phyloP scores from a whole-genome alignment of 2,888 invertebrate genomes.

The Zaprionus obscuricornis region DNA sequence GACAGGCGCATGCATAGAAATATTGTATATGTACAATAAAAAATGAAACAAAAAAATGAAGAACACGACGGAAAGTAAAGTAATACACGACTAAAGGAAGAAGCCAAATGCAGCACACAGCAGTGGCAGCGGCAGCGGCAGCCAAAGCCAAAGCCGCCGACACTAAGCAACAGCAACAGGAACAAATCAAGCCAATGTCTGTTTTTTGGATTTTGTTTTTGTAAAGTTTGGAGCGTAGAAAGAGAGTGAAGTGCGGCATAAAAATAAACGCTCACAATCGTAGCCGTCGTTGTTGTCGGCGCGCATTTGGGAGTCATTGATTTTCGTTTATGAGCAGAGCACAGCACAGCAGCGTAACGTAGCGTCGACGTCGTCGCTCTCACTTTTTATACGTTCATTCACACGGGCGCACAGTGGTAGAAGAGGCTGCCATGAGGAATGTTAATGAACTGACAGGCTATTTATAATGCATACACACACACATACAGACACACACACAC shows the following conservation, averaged over 20 bases:
- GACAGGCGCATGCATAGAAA: too few relatives aligned
- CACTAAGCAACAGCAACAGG: slow-evolving; percentile 17
- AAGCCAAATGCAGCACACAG: slow-evolving; percentile 24
- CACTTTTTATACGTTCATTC: slow-evolving; percentile 77
- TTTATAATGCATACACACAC: slow-evolving; percentile 32
- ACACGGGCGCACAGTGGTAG: slow-evolving; percentile 70
- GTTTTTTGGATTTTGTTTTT: too few relatives aligned
- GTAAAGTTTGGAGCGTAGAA: slow-evolving; percentile 6
- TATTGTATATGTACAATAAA: too few relatives aligned
- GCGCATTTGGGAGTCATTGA: slow-evolving; percentile 74
- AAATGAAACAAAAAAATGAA: slow-evolving; percentile 32
- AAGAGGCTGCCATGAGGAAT: too few relatives aligned
- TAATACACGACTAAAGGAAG: slow-evolving; percentile 37
- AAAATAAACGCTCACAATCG: too few relatives aligned
- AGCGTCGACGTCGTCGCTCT: slow-evolving; percentile 47
- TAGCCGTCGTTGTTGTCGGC: slow-evolving; percentile 3
- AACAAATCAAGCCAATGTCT: slow-evolving; percentile 24
- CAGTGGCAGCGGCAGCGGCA: slow-evolving; percentile 35
- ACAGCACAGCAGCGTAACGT: too few relatives aligned
- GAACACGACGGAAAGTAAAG: too few relatives aligned
- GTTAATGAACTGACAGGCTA: background rate
- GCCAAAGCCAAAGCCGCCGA: slow-evolving; percentile 33
- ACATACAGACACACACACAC: too few relatives aligned
- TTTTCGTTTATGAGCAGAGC: slow-evolving; percentile 71
- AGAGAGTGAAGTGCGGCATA: background rate